phyloP scores from a whole-genome alignment of 2,888 invertebrate genomes.

The Eudasyphora cyanicolor region DNA sequence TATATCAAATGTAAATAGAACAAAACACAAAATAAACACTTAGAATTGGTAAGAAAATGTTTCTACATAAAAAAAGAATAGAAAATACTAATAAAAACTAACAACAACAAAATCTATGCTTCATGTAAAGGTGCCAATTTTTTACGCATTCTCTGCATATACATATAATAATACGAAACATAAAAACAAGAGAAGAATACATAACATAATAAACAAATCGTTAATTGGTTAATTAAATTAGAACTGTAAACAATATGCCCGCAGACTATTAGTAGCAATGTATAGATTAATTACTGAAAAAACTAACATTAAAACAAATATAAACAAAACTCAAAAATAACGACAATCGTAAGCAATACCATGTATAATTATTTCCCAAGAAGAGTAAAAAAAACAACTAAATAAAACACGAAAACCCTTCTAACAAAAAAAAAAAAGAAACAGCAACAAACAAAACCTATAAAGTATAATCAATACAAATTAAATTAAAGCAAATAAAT shows the following conservation, averaged over 20 bases:
- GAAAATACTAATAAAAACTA: not conserved
- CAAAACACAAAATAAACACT: not conserved
- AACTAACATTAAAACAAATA: not conserved
- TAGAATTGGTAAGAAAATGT: not conserved
- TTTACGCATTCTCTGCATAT: conserved; percentile 8
- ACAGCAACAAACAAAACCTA: conserved; percentile 9
- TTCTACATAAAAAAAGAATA: not conserved
- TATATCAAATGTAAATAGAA: not conserved
- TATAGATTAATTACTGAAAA: not conserved
- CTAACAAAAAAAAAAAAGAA: too few relatives aligned
- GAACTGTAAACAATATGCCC: not conserved
- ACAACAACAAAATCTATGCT: conserved; percentile 41
- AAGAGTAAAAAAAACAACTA: conserved; percentile 18
- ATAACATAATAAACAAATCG: not conserved
- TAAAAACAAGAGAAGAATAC: not conserved
- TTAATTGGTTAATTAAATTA: conserved; percentile 28
- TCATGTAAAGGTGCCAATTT: conserved; percentile 50
- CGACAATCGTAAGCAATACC: conserved; percentile 69
- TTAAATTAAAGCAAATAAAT: conserved; percentile 14
- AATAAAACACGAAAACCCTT: conserved; percentile 21
- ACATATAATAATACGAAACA: not conserved
- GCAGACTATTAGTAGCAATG: not conserved
- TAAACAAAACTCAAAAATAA: conserved; percentile 35
- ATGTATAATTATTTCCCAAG: conserved; percentile 31
- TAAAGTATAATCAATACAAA: not conserved